phyloP scores from a whole-genome alignment of 2,113 vertebrate genomes.

The zebrafish (Danio rerio) region DNA sequence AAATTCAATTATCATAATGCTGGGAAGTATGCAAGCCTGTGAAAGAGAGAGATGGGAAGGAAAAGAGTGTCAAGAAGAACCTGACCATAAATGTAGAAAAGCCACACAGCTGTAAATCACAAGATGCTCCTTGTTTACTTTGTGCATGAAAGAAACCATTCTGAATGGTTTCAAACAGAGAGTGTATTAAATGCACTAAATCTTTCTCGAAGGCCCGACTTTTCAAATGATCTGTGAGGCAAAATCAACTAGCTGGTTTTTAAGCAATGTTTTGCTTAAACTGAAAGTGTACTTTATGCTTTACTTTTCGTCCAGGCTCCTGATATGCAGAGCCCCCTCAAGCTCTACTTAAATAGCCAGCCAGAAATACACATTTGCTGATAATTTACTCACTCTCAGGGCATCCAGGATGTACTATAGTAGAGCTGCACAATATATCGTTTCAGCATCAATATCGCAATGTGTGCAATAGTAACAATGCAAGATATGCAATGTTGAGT shows the following conservation, averaged over 20 bases:
- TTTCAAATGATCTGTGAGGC: background rate
- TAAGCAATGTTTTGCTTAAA: background rate
- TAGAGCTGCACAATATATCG: too few species aligned
- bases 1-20: slow-evolving; percentile 50
- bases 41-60: background rate
- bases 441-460: too few species aligned
- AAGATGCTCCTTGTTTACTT: background rate
- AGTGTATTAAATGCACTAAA: background rate
- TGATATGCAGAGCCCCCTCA: background rate
- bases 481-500: too few species aligned
- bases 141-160: background rate
- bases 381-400: too few species aligned
- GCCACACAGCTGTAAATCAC: background rate
- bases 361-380: too few species aligned
- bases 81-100: slow-evolving; percentile 1
- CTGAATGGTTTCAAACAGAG: background rate
- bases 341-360: too few species aligned
- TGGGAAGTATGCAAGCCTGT: slow-evolving; percentile 22
- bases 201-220: background rate
- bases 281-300: background rate
- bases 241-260: background rate
- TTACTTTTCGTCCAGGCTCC: background rate
- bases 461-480: too few species aligned
- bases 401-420: too few species aligned
- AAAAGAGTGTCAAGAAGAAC: background rate